Percentiles rank a stretch among this genome's conserved stretches.
Conservation (phyloP, 2,797 vertebrate genomes). For the Pipistrellus pipistrellus region DNA sequence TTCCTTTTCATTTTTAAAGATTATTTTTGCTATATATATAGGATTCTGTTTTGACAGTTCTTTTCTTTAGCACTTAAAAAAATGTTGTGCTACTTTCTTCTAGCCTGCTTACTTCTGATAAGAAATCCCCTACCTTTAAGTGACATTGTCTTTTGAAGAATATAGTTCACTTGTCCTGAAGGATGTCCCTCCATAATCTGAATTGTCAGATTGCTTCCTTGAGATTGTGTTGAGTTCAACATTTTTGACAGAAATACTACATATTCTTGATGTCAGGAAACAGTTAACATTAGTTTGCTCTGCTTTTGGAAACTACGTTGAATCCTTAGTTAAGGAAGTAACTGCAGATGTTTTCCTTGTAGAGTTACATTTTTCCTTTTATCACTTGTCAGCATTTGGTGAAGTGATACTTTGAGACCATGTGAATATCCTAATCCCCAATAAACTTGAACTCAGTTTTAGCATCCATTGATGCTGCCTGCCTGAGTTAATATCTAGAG, state of each 20-base stretch:
- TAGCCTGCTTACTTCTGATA: background rate
- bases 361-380: background rate
- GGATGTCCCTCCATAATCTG: background rate
- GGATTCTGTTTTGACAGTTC: slow-evolving; percentile 19
- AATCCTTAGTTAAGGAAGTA: slow-evolving; percentile 15
- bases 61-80: slow-evolving; percentile 38
- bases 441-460: slow-evolving; percentile 18
- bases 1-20: slow-evolving; percentile 43
- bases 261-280: background rate
- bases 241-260: slow-evolving; percentile 39
- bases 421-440: background rate
- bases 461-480: background rate
- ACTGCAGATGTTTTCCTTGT: slow-evolving; percentile 1
- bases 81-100: slow-evolving; percentile 14
- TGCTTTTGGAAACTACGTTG: slow-evolving; percentile 29
- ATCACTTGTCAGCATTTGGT: background rate
- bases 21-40: slow-evolving; percentile 10
- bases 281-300: background rate
- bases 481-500: background rate
- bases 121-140: background rate
- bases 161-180: background rate
- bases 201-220: background rate
- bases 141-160: background rate
- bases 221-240: background rate
- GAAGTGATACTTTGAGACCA: background rate